Evolutionary conservation across 2,888 invertebrate genomes (phyloP).

Genomic region (Acanthosepion esculentum): DNA sequence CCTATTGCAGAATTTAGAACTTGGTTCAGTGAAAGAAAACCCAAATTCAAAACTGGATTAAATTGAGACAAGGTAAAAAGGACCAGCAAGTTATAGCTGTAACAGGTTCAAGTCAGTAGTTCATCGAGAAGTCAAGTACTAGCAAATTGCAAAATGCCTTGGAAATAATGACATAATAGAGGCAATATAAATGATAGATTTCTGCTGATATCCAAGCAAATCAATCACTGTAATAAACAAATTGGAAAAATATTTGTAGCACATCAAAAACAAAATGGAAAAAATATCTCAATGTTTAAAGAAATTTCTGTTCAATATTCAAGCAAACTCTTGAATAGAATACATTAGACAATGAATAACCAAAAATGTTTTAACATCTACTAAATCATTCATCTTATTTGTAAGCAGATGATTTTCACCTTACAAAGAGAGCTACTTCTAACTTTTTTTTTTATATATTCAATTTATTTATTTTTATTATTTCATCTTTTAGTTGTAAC

Average conservation of each 20-base stretch:
- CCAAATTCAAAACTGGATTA: too few species aligned
- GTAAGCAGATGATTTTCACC: constrained; percentile 6
- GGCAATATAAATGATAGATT: not conserved
- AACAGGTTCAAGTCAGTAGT: too few species aligned
- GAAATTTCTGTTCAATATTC: not conserved
- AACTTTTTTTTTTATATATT: not conserved
- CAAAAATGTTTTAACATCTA: not conserved
- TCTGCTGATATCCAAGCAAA: not conserved
- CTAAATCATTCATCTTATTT: constrained; percentile 20
- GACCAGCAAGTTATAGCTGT: too few species aligned
- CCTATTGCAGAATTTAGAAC: too few species aligned
- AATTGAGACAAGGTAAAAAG: too few species aligned
- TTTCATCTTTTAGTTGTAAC: constrained; percentile 7
- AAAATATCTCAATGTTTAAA: not conserved
- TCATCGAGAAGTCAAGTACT: not conserved
- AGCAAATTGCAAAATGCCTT: not conserved
- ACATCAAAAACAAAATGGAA: not conserved
- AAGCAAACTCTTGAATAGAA: not conserved
- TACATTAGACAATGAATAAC: not conserved
- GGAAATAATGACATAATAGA: not conserved
- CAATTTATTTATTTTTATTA: not conserved
- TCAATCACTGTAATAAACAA: not conserved
- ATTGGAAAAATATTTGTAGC: not conserved
- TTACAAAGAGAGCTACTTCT: not conserved
- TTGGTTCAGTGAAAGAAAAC: too few species aligned